Base-by-base conservation (phyloP, 1,140 invertebrate genomes). In the Ectropis grisescens region DNA sequence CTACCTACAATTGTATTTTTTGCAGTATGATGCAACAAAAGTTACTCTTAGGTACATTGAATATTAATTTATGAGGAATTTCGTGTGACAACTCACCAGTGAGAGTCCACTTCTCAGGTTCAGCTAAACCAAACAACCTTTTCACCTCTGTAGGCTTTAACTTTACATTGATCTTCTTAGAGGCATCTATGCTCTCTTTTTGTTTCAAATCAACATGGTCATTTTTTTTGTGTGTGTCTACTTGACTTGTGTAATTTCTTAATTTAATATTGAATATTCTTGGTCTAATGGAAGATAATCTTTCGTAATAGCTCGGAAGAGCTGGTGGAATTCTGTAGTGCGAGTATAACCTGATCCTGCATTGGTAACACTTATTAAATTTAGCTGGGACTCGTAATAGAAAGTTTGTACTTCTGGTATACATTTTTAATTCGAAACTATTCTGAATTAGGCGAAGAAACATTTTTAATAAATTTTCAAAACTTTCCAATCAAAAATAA, bases 81-180 rank as follows among this genome's bases (percentile, higher is more conserved):
- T n/a, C n/a, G n/a, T n/a, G n/a, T n/a, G n/a, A n/a, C n/a, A n/a
- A 19, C 23, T 52, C 58, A 90, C 88, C 83, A 48, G 82, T 47
- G 19, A 90, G 67, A 41, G 84, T 87, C 88, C 88, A 90, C 85
- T 90, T 92, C 60, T 93, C 90, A 6, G 89, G 87, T 47, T 84
- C 86, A 1, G 90, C 88, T 37, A 93, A 64, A 8, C 71, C 57
- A 31, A 93, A 71, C 11, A 93, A 60, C 46, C 87, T 82, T 30
- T 66, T 85, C 10, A 91, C 41, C 39, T 91, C 88, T 0, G 87
- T 85, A 24, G 67, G 72, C 42, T 80, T 85, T 57, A 86, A 71
- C 49, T 82, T 78, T 13, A 59, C 47, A 40, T 64, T 78, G 13
- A 74, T 74, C 37, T 70, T 67, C 2, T 67, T 56, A 11, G 56